phyloP scores from a whole-genome alignment of 2,113 vertebrate genomes.

The Seriola quinqueradiata region DNA sequence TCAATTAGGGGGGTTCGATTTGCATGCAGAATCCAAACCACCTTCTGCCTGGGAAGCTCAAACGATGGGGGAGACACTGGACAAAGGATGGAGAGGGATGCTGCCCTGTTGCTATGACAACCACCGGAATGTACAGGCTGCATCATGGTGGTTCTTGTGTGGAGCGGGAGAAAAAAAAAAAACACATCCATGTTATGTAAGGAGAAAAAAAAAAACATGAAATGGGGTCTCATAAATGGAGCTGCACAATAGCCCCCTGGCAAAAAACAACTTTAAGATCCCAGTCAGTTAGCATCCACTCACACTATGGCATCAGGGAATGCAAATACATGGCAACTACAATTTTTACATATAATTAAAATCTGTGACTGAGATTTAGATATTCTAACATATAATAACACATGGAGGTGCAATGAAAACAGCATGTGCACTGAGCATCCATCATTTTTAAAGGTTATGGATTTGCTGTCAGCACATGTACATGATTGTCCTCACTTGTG shows the following conservation, averaged over 20 bases:
- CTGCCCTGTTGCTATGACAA: constrained; percentile 84
- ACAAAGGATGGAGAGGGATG: constrained; percentile 79
- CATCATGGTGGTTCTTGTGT: constrained; percentile 70
- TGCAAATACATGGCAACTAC: background rate
- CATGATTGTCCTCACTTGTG: constrained; percentile 13
- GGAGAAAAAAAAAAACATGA: constrained; percentile 25
- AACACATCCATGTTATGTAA: constrained; percentile 73
- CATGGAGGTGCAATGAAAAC: background rate
- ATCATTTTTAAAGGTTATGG: constrained; percentile 5
- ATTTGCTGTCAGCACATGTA: constrained; percentile 21
- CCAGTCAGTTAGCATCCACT: constrained; percentile 22
- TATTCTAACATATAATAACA: constrained; percentile 3
- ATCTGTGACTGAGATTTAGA: constrained; percentile 3
- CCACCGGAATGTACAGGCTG: constrained; percentile 81
- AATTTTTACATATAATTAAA: background rate
- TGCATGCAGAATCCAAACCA: constrained; percentile 64
- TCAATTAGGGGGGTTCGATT: constrained; percentile 51
- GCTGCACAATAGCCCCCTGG: constrained; percentile 59
- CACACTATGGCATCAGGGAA: constrained; percentile 2
- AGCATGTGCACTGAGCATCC: background rate
- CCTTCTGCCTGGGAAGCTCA: constrained; percentile 69
- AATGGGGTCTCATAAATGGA: constrained; percentile 74
- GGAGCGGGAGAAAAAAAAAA: constrained; percentile 28
- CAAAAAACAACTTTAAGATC: constrained; percentile 55
- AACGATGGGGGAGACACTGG: constrained; percentile 63